Conservation (phyloP, 2,797 vertebrate species). For the Protosalanx chinensis region DNA sequence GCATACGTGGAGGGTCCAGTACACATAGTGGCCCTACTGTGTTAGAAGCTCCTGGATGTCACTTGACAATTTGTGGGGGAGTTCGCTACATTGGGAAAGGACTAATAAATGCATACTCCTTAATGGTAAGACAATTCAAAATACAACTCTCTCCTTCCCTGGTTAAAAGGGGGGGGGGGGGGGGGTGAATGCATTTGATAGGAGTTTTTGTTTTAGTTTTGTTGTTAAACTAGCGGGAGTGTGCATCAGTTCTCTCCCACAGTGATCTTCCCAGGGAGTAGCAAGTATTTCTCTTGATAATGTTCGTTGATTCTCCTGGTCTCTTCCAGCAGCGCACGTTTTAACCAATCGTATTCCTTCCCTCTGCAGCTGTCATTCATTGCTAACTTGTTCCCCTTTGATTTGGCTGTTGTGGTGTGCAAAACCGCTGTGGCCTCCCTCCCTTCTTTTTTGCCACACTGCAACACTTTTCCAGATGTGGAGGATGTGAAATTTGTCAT, state of each 20-base stretch:
- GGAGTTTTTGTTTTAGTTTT: no score
- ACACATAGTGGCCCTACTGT: conserved; percentile 96
- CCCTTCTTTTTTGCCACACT: conserved; percentile 96
- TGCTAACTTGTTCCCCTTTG: conserved; percentile 89
- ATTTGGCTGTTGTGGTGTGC: conserved; percentile 99
- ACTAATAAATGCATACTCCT: conserved; percentile 93
- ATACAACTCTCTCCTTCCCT: conserved; percentile 58
- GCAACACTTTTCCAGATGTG: conserved; percentile 99
- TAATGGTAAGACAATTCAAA: conserved; percentile 81
- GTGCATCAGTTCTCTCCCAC: conserved; percentile 85
- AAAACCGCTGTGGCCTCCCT: conserved; percentile 86
- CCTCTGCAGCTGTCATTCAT: conserved; percentile 63
- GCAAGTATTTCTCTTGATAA: conserved; percentile 49
- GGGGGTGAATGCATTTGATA: conserved; percentile 78
- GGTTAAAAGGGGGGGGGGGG: conserved; percentile 65
- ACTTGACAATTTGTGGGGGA: conserved; percentile 98
- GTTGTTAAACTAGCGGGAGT: conserved; percentile 79
- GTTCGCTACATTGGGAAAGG: conserved; percentile 90
- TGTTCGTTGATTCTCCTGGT: conserved; percentile 75
- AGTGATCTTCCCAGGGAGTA: conserved; percentile 83
- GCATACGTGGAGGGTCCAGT: conserved; percentile 94
- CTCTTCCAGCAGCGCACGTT: conserved; percentile 73
- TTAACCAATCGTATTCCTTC: conserved; percentile 27
- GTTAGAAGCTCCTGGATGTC: conserved; percentile 98
- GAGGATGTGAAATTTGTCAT: conserved; percentile 99